A percentile compares a stretch with the other conserved stretches of the same genome.
These are phyloP conservation scores for Vidua chalybeata DNA, from an alignment of 2,113 vertebrate genomes.

Conservation along the genomic window DNA sequence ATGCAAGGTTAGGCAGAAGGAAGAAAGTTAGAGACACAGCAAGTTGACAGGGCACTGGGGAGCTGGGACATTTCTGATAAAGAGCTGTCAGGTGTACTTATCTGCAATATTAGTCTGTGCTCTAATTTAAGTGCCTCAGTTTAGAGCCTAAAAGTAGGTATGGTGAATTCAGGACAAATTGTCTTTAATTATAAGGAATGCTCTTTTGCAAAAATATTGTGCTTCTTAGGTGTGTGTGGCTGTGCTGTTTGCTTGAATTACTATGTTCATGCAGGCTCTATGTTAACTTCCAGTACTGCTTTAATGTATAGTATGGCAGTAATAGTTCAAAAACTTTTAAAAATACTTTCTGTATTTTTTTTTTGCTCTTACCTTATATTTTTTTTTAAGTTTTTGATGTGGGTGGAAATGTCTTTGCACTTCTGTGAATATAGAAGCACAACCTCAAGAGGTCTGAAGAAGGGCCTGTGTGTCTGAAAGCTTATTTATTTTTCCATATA, in stretches of 20 bases:
- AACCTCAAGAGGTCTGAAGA: not conserved
- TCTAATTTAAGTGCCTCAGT: not conserved
- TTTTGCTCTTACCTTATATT: accelerated
- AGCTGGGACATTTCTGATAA: not conserved
- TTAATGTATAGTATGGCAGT: not conserved
- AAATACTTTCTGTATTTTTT: not conserved
- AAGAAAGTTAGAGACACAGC: not conserved
- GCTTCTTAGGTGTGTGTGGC: not conserved
- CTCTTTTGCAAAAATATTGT: not conserved
- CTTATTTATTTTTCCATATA: not conserved
- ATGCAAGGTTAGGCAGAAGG: not conserved
- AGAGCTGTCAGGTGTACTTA: not conserved
- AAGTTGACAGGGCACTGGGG: not conserved
- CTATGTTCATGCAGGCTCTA: not conserved
- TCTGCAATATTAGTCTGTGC: not conserved
- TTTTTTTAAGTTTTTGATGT: not conserved
- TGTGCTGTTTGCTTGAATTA: not conserved
- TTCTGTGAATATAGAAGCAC: not conserved
- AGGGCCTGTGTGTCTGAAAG: not conserved
- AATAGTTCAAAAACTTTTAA: not conserved
- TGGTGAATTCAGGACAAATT: not conserved
- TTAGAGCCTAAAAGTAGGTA: not conserved
- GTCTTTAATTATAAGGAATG: not conserved
- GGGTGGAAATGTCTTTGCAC: not conserved
- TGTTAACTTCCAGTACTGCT: not conserved